Evolutionary conservation across 2,797 vertebrate species (phyloP).

Genomic region (Chaetodon trifasciatus): DNA sequence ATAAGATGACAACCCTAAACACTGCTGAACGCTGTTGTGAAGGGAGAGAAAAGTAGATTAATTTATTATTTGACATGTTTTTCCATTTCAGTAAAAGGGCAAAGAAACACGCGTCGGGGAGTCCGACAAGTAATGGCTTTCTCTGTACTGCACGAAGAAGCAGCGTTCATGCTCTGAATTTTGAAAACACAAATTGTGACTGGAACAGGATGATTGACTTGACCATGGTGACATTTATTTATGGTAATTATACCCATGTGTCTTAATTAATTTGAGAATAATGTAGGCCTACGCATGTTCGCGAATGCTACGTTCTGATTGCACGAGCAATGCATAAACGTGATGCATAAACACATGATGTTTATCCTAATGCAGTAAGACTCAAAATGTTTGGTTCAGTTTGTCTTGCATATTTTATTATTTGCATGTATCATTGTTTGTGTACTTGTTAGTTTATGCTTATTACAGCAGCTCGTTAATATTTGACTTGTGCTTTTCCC

Average conservation of each 20-base stretch:
- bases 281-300: not conserved
- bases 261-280: constrained; percentile 8
- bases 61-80: not conserved
- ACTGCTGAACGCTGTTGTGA: too few species aligned
- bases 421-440: constrained; percentile 53
- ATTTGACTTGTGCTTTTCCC: constrained; percentile 62
- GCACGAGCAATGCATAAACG: constrained; percentile 9
- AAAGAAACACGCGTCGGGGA: not conserved
- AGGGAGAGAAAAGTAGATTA: not conserved
- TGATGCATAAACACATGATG: constrained; percentile 14
- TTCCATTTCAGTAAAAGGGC: not conserved
- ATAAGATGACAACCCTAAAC: too few species aligned
- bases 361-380: constrained; percentile 27
- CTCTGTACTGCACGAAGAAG: not conserved
- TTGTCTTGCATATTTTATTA: constrained; percentile 43
- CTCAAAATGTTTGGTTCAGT: constrained; percentile 35
- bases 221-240: constrained; percentile 13
- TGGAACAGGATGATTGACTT: not conserved
- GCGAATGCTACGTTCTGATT: constrained; percentile 1
- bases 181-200: not conserved
- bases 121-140: not conserved
- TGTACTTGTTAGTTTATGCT: constrained; percentile 34
- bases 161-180: not conserved
- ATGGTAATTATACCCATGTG: not conserved
- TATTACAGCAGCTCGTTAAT: constrained; percentile 54